These are phyloP conservation scores for Gulo gulo DNA, from an alignment of 2,113 vertebrate species.

Conservation along the genomic window DNA sequence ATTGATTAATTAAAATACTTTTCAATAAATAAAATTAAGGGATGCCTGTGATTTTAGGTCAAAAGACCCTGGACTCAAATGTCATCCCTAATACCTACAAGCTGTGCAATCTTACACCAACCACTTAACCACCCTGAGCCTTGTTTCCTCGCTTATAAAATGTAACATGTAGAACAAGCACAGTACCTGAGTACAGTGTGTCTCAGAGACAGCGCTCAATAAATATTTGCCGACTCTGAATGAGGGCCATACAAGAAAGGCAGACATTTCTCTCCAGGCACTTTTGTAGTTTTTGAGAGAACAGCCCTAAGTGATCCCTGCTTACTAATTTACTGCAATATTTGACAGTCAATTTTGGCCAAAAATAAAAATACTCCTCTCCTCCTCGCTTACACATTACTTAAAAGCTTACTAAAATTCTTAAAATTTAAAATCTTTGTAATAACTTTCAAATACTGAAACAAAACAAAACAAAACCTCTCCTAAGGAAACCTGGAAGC, in stretches of 20 bases:
- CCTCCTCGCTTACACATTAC: not conserved
- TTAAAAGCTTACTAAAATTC: constrained; percentile 53
- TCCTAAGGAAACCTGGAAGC: not conserved
- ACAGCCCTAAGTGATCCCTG: constrained; percentile 35
- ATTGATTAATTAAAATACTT: not conserved
- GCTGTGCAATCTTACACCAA: not conserved
- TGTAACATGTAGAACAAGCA: not conserved
- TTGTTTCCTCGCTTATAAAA: constrained; percentile 32
- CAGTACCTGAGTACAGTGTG: not conserved
- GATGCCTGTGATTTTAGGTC: constrained; percentile 26
- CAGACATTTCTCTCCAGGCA: constrained; percentile 18
- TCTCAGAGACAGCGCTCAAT: not conserved
- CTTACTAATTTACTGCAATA: constrained; percentile 8
- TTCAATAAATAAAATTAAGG: not conserved
- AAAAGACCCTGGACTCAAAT: not conserved
- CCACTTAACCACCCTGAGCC: constrained; percentile 11
- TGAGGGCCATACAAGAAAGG: constrained; percentile 25
- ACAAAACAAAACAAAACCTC: not conserved
- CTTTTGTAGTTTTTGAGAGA: constrained; percentile 18
- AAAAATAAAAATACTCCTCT: constrained; percentile 46
- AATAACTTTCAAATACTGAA: constrained; percentile 29
- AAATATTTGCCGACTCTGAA: constrained; percentile 38
- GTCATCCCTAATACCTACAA: not conserved
- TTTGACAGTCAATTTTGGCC: not conserved
- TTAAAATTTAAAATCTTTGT: constrained; percentile 33